phyloP scores from a whole-genome alignment of 2,113 vertebrate genomes.

The Pollachius pollachius region DNA sequence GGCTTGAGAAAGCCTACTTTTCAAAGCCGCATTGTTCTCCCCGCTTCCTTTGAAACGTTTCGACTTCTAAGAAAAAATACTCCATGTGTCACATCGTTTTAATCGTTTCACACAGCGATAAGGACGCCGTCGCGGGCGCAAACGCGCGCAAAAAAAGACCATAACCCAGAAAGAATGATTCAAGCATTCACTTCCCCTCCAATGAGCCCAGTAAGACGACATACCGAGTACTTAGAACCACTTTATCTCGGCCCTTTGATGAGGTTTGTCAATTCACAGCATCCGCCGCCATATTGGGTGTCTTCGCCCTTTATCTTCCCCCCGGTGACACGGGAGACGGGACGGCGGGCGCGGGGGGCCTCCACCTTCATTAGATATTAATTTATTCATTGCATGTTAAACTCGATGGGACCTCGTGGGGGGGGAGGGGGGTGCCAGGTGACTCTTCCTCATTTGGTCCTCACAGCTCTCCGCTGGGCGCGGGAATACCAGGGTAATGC shows the following conservation, averaged over 20 bases:
- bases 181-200: constrained; percentile 61
- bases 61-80: constrained; percentile 19
- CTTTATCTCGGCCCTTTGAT: constrained; percentile 56
- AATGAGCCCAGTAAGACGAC: constrained; percentile 55
- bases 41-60: constrained; percentile 22
- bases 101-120: constrained; percentile 56
- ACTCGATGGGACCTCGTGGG: constrained; percentile 70
- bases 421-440: constrained; percentile 64
- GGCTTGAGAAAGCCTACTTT: not conserved
- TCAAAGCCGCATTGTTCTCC: not conserved
- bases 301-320: constrained; percentile 43
- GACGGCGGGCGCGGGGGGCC: constrained; percentile 43
- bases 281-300: constrained; percentile 44
- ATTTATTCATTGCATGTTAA: constrained; percentile 83
- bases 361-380: constrained; percentile 74
- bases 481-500: constrained; percentile 63
- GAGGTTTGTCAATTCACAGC: constrained; percentile 63
- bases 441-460: constrained; percentile 73
- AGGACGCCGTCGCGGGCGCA: constrained; percentile 41
- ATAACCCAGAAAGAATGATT: constrained; percentile 44
- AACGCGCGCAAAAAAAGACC: constrained; percentile 35
- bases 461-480: constrained; percentile 64
- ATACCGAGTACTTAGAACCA: constrained; percentile 60
- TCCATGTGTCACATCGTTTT: constrained; percentile 34
- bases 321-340: constrained; percentile 40